Evolutionary conservation across 1,140 invertebrate species (phyloP).

Genomic region (Leptonema lineaticorne): DNA sequence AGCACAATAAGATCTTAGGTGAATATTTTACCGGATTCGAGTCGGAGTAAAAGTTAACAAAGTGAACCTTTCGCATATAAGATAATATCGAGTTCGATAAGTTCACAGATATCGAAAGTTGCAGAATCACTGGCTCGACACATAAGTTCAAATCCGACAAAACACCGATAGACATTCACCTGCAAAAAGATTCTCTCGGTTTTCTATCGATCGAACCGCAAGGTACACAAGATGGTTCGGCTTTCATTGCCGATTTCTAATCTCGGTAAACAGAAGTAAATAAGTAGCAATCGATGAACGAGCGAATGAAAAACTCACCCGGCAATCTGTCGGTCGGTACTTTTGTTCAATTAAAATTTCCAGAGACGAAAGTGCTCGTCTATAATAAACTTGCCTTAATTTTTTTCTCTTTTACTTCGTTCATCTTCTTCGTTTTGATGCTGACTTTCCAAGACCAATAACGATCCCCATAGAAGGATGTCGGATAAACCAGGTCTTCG

Average conservation of each 20-base stretch:
- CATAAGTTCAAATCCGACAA: neutral
- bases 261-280: too few species aligned
- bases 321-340: neutral
- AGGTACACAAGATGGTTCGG: neutral
- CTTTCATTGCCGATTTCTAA: conserved; percentile 18
- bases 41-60: too few species aligned
- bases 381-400: neutral
- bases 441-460: conserved; percentile 20
- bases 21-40: too few species aligned
- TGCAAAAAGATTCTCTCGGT: neutral
- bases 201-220: conserved; percentile 1
- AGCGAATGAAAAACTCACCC: conserved; percentile 12
- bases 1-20: too few species aligned
- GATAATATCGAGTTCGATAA: too few species aligned
- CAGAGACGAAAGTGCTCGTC: neutral
- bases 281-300: too few species aligned
- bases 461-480: conserved; percentile 33
- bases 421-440: conserved; percentile 31
- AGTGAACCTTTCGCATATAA: neutral
- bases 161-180: neutral
- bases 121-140: neutral
- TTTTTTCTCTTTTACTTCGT: too few species aligned
- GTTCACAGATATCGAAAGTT: too few species aligned
- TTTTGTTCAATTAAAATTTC: conserved; percentile 27
- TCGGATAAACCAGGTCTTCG: conserved; percentile 24